Evolutionary conservation across 2,888 invertebrate genomes (phyloP), one percentile per base, ranked within the genome.

Genomic region (Dermolepida albohirtum): DNA sequence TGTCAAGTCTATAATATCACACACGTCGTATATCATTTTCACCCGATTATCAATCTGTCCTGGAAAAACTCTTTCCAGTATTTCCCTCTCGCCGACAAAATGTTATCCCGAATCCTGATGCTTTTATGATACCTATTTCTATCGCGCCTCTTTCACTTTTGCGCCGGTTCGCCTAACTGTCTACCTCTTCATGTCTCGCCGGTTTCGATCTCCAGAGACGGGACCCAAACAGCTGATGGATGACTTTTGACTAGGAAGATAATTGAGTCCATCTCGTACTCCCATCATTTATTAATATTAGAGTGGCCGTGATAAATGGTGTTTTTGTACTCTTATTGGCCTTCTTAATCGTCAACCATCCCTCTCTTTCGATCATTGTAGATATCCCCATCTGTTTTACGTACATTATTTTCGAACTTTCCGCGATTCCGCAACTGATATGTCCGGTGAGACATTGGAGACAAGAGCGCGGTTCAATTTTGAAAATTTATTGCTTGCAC

Each of bases 281-380:
- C 70, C 63, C 71, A 71, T 71, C 70, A 70, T 71, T 73, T 71
- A 73, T 73, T 73, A 73, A 71, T 73, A 71, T 73, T 72, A 69
- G 66, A 57, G 39, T 47, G 43, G 62, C 50, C 65, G 17, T 71
- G 71, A 71, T 70, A 71, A 70, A 71, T 67, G 71, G 57, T 47
- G 64, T 12, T 44, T 2, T 41, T 4, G 6, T 27, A n/a, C n/a
- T 41, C 40, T 47, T 5, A 17, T 17, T 50, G 52, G 50, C 59
- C 14, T 14, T 14, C 8, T 5, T 17, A 14, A 14, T 16, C 14
- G 5, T 6, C 6, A 1, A 2, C 22, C 6, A n/a, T 40, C 11
- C 16, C 39, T 11, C 22, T 41, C 22, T 22, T 40, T 16, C 17
- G 47, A 12, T 8, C 4, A 10, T 8, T 34, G 1, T 34, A 34